Evolutionary conservation across 2,113 vertebrate species (phyloP).

Genomic region (Nipponia nippon): DNA sequence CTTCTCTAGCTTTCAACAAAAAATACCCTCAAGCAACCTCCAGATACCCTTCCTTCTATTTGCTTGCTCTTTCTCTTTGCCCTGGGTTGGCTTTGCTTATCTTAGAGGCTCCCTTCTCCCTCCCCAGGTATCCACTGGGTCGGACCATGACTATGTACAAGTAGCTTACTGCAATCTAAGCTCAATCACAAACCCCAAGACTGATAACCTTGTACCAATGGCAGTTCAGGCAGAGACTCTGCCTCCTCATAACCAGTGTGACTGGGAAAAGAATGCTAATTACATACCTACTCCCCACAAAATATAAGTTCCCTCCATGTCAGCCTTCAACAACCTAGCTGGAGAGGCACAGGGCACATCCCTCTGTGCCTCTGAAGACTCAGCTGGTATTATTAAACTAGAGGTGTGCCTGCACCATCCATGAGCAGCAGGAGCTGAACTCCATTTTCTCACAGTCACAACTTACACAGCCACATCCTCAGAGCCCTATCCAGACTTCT

Average conservation of each 20-base stretch:
- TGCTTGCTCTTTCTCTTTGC: neutral
- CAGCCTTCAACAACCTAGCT: neutral
- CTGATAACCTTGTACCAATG: neutral
- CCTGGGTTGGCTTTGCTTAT: neutral
- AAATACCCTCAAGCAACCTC: neutral
- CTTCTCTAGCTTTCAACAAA: neutral
- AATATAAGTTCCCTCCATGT: neutral
- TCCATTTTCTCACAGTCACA: neutral
- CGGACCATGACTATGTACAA: rapidly evolving
- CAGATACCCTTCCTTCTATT: neutral
- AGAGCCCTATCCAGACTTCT: neutral
- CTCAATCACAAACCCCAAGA: neutral
- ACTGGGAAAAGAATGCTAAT: neutral
- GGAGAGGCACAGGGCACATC: neutral
- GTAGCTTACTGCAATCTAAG: neutral
- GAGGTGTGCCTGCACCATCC: neutral
- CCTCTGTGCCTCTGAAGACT: neutral
- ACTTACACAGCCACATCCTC: neutral
- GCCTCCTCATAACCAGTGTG: neutral
- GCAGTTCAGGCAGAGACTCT: neutral
- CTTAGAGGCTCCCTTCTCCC: neutral
- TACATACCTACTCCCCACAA: neutral
- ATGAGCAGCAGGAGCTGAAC: neutral
- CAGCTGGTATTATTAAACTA: neutral
- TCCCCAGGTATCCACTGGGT: neutral